Evolutionary conservation across 2,888 invertebrate species (phyloP), one percentile per base, ranked within the genome.

Genomic region (Tenthredo distinguenda): DNA sequence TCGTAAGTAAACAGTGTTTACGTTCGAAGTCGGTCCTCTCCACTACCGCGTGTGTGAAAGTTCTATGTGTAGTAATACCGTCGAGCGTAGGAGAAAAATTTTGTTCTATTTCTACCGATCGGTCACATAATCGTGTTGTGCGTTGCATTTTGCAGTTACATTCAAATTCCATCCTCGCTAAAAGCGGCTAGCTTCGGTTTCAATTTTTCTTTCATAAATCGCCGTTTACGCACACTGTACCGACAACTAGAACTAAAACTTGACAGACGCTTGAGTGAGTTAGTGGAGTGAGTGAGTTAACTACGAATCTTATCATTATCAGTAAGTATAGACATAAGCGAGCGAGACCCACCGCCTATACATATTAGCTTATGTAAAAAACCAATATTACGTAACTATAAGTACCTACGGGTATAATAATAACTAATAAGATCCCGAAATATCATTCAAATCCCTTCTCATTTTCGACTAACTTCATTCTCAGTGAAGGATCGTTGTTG

Each of bases 271-370:
- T n/a, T n/a, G 55, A 55, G 55, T 55, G n/a, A 55, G 55, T 55
- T 55, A 34, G 31, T 31, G 5, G 34, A 26, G 68, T 10, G 68
- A 34, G 18, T 34, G 68, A 68, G 18, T 21, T 26, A 10, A 68
- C 68, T 18, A 15, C 31, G 68, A 31, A 34, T 68, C 68, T 68
- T 68, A 68, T 68, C 68, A 68, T 68, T 68, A 68, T 68, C 68
- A 18, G 68, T 68, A 34, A 62, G 62, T 62, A 50, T 55, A 55
- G 55, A 55, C 55, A 6, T n/a, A 55, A 7, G 21, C 62, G 26
- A 62, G 62, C 62, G 26, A 9, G 62, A 62, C 62, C 12, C 62
- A 26, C 62, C 12, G 26, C 26, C 26, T 26, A 68, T 18, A 10
- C 31, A 34, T 68, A 68, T 18, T 34, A 12, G 26, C 26, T 21